Percentiles rank a stretch among this genome's conserved stretches.
These are phyloP conservation scores for Vollenhovia emeryi DNA, from an alignment of 1,140 invertebrate genomes.

Conservation along the genomic window DNA sequence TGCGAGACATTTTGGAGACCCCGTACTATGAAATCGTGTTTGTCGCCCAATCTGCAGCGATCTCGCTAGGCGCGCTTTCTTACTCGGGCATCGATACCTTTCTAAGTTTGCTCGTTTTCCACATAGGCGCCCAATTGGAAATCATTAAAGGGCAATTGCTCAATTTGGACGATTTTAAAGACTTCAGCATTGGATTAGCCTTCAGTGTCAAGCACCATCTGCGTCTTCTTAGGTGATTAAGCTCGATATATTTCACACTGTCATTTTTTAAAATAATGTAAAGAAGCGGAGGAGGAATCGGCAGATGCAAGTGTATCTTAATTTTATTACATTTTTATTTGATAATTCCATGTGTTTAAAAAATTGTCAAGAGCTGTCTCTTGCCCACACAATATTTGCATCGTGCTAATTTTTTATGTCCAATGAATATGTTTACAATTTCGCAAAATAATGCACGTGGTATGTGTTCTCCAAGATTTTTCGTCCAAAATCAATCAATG, in stretches of 20 bases:
- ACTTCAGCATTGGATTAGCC: not conserved
- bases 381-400: too few relatives aligned
- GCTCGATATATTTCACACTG: not conserved
- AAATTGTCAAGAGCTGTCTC: too few relatives aligned
- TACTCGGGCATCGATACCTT: constrained; percentile 47
- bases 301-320: not conserved
- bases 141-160: constrained; percentile 17
- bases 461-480: not conserved
- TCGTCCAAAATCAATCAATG: not conserved
- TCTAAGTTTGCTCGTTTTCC: constrained; percentile 32
- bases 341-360: not conserved
- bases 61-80: not conserved
- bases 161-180: constrained; percentile 4
- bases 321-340: not conserved
- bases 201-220: constrained; percentile 8
- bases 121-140: constrained; percentile 50
- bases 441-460: not conserved
- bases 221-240: constrained; percentile 52
- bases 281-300: not conserved
- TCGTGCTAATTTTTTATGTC: too few relatives aligned
- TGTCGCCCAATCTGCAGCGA: not conserved
- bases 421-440: not conserved
- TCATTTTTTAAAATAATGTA: not conserved
- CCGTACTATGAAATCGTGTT: constrained; percentile 37
- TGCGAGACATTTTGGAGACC: constrained; percentile 9